Percentiles rank a stretch among this genome's conserved stretches.
phyloP scores from a whole-genome alignment of 2,113 vertebrate species.

The Polyodon spathula region DNA sequence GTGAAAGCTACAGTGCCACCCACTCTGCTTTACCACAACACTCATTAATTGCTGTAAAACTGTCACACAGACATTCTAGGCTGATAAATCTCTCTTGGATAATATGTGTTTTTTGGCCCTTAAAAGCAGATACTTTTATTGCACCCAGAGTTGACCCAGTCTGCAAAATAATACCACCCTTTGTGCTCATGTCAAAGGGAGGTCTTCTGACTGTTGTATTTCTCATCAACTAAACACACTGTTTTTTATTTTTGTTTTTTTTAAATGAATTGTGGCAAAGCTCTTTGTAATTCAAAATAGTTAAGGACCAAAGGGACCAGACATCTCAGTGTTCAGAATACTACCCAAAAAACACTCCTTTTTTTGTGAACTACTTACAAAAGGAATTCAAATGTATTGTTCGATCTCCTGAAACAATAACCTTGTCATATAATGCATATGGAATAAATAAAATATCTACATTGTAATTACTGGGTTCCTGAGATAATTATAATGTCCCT shows the following conservation, averaged over 20 bases:
- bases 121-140: slow-evolving; percentile 16
- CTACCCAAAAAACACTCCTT: no score
- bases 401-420: no score
- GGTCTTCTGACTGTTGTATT: slow-evolving; percentile 25
- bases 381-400: no score
- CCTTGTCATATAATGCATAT: no score
- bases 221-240: slow-evolving; percentile 29
- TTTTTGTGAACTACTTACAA: neutral
- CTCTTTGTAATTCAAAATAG: no score
- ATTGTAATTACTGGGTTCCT: no score
- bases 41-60: slow-evolving; percentile 11
- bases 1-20: slow-evolving; percentile 10
- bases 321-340: no score
- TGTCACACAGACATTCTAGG: slow-evolving; percentile 19
- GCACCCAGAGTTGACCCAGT: slow-evolving; percentile 12
- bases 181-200: slow-evolving; percentile 23
- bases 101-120: slow-evolving; percentile 10
- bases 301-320: no score
- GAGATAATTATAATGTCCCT: no score
- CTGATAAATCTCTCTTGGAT: slow-evolving; percentile 19
- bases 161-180: slow-evolving; percentile 20
- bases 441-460: no score
- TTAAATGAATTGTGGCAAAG: no score
- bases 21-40: slow-evolving; percentile 1
- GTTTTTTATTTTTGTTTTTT: no score